phyloP scores from a whole-genome alignment of 2,888 invertebrate species.

The Axea sp. region DNA sequence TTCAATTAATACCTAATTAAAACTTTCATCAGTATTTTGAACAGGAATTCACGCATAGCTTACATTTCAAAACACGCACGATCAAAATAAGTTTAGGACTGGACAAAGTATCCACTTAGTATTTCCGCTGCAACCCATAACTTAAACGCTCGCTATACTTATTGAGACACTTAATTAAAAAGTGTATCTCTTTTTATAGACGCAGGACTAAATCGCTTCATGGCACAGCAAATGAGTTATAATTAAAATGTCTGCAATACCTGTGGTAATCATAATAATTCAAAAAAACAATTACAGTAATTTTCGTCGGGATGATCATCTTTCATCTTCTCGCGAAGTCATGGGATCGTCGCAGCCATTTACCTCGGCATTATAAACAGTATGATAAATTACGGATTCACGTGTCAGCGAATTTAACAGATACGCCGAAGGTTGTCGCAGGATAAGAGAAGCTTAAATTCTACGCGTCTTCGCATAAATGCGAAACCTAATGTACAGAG shows the following conservation, averaged over 20 bases:
- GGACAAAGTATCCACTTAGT: no score
- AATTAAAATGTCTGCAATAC: slow-evolving; percentile 35
- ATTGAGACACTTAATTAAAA: slow-evolving; percentile 24
- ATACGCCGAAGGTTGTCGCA: slow-evolving; percentile 4
- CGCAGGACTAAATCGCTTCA: slow-evolving; percentile 1
- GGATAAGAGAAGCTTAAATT: slow-evolving; percentile 21
- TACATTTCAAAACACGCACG: no score
- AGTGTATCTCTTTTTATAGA: not conserved
- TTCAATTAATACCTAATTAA: no score
- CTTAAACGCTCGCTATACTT: slow-evolving; percentile 22
- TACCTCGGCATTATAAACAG: slow-evolving; percentile 7
- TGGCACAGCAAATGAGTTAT: not conserved
- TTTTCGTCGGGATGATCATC: slow-evolving; percentile 8
- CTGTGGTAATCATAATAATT: slow-evolving; percentile 24
- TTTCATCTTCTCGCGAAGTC: slow-evolving; percentile 12
- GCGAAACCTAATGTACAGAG: slow-evolving; percentile 19
- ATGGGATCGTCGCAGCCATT: not conserved
- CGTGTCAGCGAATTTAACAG: slow-evolving; percentile 9
- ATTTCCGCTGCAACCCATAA: slow-evolving; percentile 1
- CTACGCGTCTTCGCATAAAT: slow-evolving; percentile 25
- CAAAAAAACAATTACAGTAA: slow-evolving; percentile 26
- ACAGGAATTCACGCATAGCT: no score
- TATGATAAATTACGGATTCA: slow-evolving; percentile 20
- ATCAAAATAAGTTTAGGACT: no score
- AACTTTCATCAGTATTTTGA: no score